Percentiles rank a stretch among this genome's conserved stretches.
These are phyloP conservation scores for Hirtodrosophila confusa DNA, from an alignment of 2,888 invertebrate species.

Conservation along the genomic window DNA sequence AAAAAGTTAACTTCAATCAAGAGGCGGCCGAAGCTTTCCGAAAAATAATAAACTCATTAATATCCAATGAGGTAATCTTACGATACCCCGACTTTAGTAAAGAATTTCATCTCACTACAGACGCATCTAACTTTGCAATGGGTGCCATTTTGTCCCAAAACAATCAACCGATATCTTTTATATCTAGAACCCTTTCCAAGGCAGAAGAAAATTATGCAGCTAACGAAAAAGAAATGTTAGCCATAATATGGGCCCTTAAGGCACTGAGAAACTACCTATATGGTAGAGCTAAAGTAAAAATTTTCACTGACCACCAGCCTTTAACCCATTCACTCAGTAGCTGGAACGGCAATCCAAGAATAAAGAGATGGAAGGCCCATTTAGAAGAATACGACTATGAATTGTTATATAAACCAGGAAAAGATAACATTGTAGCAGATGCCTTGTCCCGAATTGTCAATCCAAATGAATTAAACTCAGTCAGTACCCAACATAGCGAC, in stretches of 20 bases:
- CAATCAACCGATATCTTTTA: too few species aligned
- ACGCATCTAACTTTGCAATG: too few species aligned
- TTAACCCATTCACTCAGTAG: constrained; percentile 9
- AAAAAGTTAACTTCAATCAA: too few species aligned
- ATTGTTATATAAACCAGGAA: constrained; percentile 76
- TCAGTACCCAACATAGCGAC: not conserved
- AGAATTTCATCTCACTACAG: too few species aligned
- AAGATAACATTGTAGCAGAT: too few species aligned
- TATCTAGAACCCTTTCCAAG: too few species aligned
- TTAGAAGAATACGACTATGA: constrained; percentile 42
- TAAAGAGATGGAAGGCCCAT: constrained; percentile 37
- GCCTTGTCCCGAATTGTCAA: not conserved
- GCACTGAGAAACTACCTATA: constrained; percentile 75
- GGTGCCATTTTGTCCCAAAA: too few species aligned
- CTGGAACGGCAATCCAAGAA: constrained; percentile 25
- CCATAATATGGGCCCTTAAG: constrained; percentile 14
- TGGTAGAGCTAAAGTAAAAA: constrained; percentile 57
- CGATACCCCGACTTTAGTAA: too few species aligned
- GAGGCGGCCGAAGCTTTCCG: too few species aligned
- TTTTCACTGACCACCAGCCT: constrained; percentile 41
- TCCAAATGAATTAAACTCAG: not conserved
- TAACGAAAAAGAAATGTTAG: constrained; percentile 13
- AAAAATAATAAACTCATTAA: too few species aligned
- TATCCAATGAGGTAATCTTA: too few species aligned
- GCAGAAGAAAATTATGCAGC: too few species aligned